Base-by-base conservation (phyloP, 2,113 vertebrate species). In the Alectura lathami region DNA sequence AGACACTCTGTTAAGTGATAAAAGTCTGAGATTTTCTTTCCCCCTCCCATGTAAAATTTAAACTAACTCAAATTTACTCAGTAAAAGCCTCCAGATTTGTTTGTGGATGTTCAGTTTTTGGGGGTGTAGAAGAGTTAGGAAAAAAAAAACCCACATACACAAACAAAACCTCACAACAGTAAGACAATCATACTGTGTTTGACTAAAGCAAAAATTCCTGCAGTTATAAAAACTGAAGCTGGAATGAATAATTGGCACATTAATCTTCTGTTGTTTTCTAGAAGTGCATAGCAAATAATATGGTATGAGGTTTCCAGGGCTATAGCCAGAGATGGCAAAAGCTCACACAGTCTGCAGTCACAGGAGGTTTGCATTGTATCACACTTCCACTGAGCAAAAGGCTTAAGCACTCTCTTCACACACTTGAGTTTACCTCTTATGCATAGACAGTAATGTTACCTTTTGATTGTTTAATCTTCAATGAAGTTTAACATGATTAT, bases 1-100 rank as follows among this genome's bases (percentile, higher is more conserved):
- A 83, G 76, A 83, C 48, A 53, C 74, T 90, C 88, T 91, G 79
- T 60, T 74, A 88, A 91, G 69, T 82, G 72, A 83, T 63, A 88
- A 81, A 91, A 96, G 81, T 74, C 43, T 38, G 38, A 81, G 29
- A 6, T 3, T n/a, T 48, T 47, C 73, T 38, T 14, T 1, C 0
- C 5, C 4, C 59, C 50, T 7, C 7, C 29, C 17, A n/a, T 6
- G 14, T 83, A 81, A 91, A 91, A 89, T 78, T 88, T 81, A 81
- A 94, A 74, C 32, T 63, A 70, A 72, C 36, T 83, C 56, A 77
- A 87, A 16, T 83, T 94, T 63, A 80, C 21, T 63, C 43, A 88
- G 17, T 59, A 67, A 83, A 80, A 86, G 43, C 56, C 8, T 9
- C 14, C 64, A 88, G 73, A 90, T 88, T 67, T 86, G 47, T 85